These are phyloP conservation scores for Scolopax bukidnonensis DNA, from an alignment of 2,797 vertebrate genomes.

Conservation along the genomic window DNA sequence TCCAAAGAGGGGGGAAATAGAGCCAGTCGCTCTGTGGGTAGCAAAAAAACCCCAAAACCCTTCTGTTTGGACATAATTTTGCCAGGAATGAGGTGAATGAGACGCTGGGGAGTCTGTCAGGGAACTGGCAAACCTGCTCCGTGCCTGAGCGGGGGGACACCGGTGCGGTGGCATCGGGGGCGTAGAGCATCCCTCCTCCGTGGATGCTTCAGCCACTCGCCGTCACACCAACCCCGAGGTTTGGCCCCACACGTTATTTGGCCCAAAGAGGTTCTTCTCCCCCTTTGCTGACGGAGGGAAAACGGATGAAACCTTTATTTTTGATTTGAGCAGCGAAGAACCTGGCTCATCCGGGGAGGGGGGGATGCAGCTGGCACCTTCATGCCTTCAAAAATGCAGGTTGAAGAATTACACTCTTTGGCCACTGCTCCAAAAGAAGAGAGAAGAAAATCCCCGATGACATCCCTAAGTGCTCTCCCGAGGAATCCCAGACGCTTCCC, in stretches of 20 bases:
- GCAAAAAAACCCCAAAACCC: neutral
- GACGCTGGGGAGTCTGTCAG: neutral
- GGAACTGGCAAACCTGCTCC: neutral
- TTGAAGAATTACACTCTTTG: neutral
- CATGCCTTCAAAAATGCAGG: neutral
- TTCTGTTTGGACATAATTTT: neutral
- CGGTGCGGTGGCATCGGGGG: accelerated
- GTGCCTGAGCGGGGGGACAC: neutral
- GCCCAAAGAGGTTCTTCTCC: neutral
- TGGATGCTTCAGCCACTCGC: neutral
- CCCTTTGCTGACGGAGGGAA: neutral
- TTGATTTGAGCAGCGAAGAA: neutral
- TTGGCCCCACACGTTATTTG: constrained; percentile 34
- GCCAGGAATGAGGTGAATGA: neutral
- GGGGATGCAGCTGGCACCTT: accelerated
- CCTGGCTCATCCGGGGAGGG: neutral
- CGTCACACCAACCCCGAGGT: neutral
- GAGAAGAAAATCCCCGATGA: neutral
- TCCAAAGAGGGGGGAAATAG: neutral
- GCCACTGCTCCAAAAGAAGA: accelerated
- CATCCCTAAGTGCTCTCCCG: neutral
- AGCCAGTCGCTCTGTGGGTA: neutral
- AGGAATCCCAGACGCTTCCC: neutral
- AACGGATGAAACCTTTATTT: neutral
- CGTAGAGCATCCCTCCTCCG: neutral